Percentiles rank a stretch among this genome's conserved stretches.
These are phyloP conservation scores for Neodiprion fabricii DNA, from an alignment of 1,140 invertebrate genomes.

Conservation along the genomic window DNA sequence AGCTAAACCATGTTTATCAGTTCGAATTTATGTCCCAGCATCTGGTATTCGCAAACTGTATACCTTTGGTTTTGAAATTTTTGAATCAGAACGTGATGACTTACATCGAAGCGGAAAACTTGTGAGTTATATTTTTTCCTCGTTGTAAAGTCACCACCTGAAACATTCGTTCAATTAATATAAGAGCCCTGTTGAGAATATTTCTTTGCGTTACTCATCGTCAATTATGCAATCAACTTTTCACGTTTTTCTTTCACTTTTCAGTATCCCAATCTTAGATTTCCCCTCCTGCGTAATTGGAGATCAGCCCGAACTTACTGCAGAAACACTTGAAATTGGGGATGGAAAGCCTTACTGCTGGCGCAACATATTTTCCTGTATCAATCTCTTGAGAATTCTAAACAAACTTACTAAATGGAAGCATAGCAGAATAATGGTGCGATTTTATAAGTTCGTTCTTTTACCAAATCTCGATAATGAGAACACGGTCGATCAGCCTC, in stretches of 20 bases:
- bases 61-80: constrained; percentile 98
- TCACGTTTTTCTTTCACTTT: constrained; percentile 32
- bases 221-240: constrained; percentile 16
- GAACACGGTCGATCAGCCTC: no score
- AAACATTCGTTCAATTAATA: no score
- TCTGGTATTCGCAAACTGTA: constrained; percentile 98
- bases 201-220: neutral
- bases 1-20: constrained; percentile 99
- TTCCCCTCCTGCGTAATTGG: constrained; percentile 97
- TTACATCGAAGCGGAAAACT: constrained; percentile 95
- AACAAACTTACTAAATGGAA: constrained; percentile 99
- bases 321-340: constrained; percentile 91
- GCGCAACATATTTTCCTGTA: constrained; percentile 98
- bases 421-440: constrained; percentile 96
- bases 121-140: constrained; percentile 60
- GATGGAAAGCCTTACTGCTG: constrained; percentile 90
- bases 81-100: constrained; percentile 98
- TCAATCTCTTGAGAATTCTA: constrained; percentile 94
- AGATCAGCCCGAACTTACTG: constrained; percentile 92
- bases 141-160: no score
- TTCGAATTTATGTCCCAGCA: constrained; percentile 99
- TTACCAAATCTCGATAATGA: constrained; percentile 8
- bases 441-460: constrained; percentile 25
- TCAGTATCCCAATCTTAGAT: constrained; percentile 89
- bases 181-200: no score